These are phyloP conservation scores for Andricus grossulariae DNA, from an alignment of 1,140 invertebrate species.

Conservation along the genomic window DNA sequence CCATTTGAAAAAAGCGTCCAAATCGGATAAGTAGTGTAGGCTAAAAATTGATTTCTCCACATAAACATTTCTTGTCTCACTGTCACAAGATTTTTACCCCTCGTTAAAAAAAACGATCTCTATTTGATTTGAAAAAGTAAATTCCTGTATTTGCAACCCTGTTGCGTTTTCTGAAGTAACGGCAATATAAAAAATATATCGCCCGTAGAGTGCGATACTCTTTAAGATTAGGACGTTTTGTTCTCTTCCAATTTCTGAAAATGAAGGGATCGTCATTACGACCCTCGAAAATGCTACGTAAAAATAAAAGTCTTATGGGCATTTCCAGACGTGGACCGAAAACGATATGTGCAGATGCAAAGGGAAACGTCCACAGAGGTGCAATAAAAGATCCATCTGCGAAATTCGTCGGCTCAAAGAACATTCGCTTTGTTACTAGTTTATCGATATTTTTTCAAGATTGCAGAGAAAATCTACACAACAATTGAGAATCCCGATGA, in stretches of 20 bases:
- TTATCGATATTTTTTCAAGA: not conserved
- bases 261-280: not conserved
- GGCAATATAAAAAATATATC: not conserved
- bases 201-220: not conserved
- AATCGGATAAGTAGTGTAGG: too few relatives aligned
- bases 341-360: not conserved
- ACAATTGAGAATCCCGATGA: too few relatives aligned
- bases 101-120: too few relatives aligned
- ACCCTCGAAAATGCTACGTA: not conserved
- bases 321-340: not conserved
- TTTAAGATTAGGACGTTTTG: not conserved
- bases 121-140: too few relatives aligned
- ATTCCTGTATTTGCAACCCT: too few relatives aligned
- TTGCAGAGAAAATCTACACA: not conserved
- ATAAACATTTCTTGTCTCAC: too few relatives aligned
- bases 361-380: slow-evolving; percentile 17
- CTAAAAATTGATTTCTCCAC: too few relatives aligned
- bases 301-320: not conserved
- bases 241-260: not conserved
- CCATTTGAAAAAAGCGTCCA: too few relatives aligned
- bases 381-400: slow-evolving; percentile 44
- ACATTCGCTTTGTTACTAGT: not conserved
- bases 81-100: too few relatives aligned
- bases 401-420: slow-evolving; percentile 1
- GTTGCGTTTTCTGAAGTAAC: not conserved